Evolutionary conservation across 2,888 invertebrate species (phyloP).

Genomic region (Athrips mouffetella): DNA sequence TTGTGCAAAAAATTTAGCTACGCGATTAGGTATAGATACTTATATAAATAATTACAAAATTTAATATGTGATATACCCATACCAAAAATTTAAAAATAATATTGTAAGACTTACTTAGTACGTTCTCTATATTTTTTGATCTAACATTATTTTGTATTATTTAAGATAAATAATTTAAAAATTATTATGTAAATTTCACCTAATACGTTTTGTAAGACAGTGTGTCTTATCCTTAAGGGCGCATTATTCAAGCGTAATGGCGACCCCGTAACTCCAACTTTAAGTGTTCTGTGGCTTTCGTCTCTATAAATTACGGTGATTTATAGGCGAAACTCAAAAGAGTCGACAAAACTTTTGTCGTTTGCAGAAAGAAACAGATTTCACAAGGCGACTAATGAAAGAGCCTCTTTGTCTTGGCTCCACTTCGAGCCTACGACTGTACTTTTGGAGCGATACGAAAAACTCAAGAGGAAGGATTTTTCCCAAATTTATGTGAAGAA

Average conservation of each 20-base stretch:
- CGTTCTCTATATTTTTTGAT: neutral
- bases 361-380: slow-evolving; percentile 62
- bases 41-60: too few relatives aligned
- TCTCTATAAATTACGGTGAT: slow-evolving; percentile 73
- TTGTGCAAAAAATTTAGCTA: too few relatives aligned
- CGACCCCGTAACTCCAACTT: slow-evolving; percentile 47
- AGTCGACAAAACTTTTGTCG: slow-evolving; percentile 59
- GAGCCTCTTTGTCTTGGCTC: slow-evolving; percentile 46
- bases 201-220: neutral
- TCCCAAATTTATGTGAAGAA: neutral
- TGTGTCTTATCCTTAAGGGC: slow-evolving; percentile 29
- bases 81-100: too few relatives aligned
- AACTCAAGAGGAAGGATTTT: neutral
- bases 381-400: slow-evolving; percentile 53
- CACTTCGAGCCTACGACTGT: slow-evolving; percentile 18
- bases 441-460: neutral
- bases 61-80: too few relatives aligned
- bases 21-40: too few relatives aligned
- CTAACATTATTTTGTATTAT: neutral
- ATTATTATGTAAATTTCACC: neutral
- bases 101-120: too few relatives aligned
- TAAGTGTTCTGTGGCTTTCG: slow-evolving; percentile 54
- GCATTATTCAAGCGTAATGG: slow-evolving; percentile 60
- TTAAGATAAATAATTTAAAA: neutral
- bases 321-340: slow-evolving; percentile 60